These are phyloP conservation scores for human DNA, from an alignment of 2,113 vertebrate genomes.

Conservation along the genomic window GRCh38 chr5:169959501-169960000, in stretches of 20 bases:
- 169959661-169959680: neutral
- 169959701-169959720: neutral
- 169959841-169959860: neutral
- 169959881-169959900: neutral
- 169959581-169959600: neutral
- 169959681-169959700: neutral
- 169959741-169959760: neutral
- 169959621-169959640: neutral
- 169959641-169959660: neutral
- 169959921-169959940: neutral
- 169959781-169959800: neutral
- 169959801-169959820: neutral
- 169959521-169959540: neutral
- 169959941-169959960: neutral
- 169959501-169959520: neutral
- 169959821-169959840: neutral
- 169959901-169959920: neutral
- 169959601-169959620: neutral
- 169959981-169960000: neutral
- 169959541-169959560: neutral
- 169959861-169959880: neutral
- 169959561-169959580: neutral
- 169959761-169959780: neutral
- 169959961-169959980: neutral
- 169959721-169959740: neutral